phyloP scores from a whole-genome alignment of 2,113 vertebrate species.

The Mustelus asterias region DNA sequence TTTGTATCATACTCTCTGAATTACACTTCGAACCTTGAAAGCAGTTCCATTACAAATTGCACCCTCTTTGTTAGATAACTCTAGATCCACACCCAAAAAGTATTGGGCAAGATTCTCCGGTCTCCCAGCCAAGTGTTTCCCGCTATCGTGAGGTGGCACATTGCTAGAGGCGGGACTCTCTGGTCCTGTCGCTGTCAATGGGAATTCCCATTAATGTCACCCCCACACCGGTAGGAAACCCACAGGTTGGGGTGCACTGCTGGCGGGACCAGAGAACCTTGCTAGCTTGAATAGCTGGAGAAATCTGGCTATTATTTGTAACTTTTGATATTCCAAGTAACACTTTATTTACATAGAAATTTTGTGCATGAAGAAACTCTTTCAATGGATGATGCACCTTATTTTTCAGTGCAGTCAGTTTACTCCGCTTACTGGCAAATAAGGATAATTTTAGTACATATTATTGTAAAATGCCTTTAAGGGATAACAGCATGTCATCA shows the following conservation, averaged over 20 bases:
- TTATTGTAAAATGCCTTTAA: too few relatives aligned
- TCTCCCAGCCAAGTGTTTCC: too few relatives aligned
- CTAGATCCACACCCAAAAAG: neutral
- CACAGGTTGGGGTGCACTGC: too few relatives aligned
- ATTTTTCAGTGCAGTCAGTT: neutral
- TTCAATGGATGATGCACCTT: neutral
- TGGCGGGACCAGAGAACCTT: too few relatives aligned
- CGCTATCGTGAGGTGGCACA: too few relatives aligned
- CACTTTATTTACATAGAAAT: neutral
- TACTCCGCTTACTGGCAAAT: neutral
- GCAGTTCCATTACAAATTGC: neutral
- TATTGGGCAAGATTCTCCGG: too few relatives aligned
- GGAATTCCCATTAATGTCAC: too few relatives aligned
- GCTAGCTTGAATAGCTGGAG: too few relatives aligned
- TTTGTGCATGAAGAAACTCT: neutral
- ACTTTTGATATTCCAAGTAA: neutral
- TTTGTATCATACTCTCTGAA: neutral
- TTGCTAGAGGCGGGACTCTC: too few relatives aligned
- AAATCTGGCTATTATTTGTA: neutral
- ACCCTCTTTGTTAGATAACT: neutral
- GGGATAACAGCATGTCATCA: too few relatives aligned
- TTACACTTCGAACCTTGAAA: neutral
- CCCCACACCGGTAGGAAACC: too few relatives aligned
- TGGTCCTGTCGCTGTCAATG: too few relatives aligned
- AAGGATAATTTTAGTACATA: neutral